These are phyloP conservation scores for Bolinopsis microptera DNA, from an alignment of 37 sponge, comb jelly and placozoan genomes.

Conservation along the genomic window DNA sequence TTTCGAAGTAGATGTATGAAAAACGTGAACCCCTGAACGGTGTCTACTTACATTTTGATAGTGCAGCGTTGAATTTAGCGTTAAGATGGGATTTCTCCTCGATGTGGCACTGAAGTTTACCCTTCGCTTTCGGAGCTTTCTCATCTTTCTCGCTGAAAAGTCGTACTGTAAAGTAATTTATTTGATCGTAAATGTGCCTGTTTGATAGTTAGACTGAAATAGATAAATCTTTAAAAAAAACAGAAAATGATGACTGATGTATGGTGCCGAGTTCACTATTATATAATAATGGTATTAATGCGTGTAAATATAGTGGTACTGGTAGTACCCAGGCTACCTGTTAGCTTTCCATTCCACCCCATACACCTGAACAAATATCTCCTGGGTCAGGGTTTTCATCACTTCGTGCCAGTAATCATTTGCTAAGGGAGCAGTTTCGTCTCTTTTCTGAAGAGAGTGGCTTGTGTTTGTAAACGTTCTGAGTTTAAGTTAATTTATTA, in stretches of 20 bases:
- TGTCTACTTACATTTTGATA: not conserved
- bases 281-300: too few species aligned
- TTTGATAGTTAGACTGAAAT: too few species aligned
- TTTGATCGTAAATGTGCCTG: too few species aligned
- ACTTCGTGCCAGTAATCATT: constrained; percentile 11
- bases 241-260: too few species aligned
- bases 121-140: not conserved
- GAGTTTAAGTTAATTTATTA: too few species aligned
- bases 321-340: not conserved
- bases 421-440: not conserved
- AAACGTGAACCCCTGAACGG: not conserved
- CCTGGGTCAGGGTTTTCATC: not conserved
- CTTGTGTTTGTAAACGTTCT: not conserved
- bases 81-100: constrained; percentile 3
- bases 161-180: too few species aligned
- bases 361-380: constrained; percentile 21
- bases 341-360: not conserved
- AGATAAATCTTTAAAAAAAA: too few species aligned
- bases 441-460: not conserved
- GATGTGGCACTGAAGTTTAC: not conserved
- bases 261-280: too few species aligned
- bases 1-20: too few species aligned
- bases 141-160: not conserved
- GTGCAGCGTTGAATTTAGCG: not conserved
- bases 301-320: too few species aligned